These are phyloP conservation scores for Trichoplusia ni DNA, from an alignment of 1,140 invertebrate species.

Conservation along the genomic window DNA sequence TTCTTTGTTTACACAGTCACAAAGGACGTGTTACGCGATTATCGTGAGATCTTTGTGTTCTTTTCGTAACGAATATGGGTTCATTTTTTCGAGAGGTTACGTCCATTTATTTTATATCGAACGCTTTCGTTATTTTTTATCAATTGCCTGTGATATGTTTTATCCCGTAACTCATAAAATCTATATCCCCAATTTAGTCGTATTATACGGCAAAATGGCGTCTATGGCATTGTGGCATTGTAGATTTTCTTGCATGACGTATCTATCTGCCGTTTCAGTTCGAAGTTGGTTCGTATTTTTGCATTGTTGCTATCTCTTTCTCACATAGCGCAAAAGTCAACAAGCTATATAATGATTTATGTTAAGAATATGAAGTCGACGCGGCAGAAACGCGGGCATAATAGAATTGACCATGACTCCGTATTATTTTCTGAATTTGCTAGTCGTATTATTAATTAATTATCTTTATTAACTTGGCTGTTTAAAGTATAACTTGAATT, in stretches of 20 bases:
- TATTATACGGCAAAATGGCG: slow-evolving; percentile 56
- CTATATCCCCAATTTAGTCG: slow-evolving; percentile 48
- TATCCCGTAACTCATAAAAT: neutral
- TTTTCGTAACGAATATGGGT: neutral
- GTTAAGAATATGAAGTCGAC: neutral
- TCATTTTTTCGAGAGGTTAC: neutral
- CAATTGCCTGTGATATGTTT: slow-evolving; percentile 8
- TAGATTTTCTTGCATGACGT: slow-evolving; percentile 44
- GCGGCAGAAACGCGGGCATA: neutral
- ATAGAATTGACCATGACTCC: neutral
- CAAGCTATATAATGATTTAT: neutral
- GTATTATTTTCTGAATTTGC: neutral
- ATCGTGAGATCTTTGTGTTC: neutral
- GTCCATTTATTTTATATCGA: no score
- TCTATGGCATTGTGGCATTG: slow-evolving; percentile 45
- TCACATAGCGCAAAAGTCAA: neutral
- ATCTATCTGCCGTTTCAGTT: slow-evolving; percentile 32
- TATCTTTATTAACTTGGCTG: no score
- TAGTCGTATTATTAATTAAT: neutral
- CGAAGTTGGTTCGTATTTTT: slow-evolving; percentile 1
- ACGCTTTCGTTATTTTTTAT: slow-evolving; percentile 19
- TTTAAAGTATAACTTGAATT: no score
- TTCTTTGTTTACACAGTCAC: slow-evolving; percentile 7
- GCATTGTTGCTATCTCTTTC: slow-evolving; percentile 17
- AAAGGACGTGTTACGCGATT: neutral